A percentile compares a stretch with the other conserved stretches of the same genome.
These are phyloP conservation scores for Eulemur macaco DNA, from an alignment of 2,113 vertebrate genomes.

Conservation along the genomic window DNA sequence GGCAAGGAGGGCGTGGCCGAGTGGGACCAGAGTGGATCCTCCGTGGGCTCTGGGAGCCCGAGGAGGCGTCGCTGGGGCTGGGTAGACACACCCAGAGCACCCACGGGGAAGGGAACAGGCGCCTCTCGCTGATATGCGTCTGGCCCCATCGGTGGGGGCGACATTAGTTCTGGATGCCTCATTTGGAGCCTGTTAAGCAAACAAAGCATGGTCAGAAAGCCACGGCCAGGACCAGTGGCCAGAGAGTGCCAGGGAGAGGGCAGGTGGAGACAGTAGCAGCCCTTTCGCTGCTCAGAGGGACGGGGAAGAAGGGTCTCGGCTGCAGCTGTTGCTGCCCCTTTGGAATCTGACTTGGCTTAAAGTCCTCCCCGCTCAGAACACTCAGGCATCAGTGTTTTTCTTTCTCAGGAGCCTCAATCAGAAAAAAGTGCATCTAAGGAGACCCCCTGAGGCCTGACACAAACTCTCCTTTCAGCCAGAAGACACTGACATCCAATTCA, in stretches of 20 bases:
- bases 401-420: neutral
- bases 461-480: neutral
- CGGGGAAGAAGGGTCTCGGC: accelerated
- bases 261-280: accelerated
- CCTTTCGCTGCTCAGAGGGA: neutral
- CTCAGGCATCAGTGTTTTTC: neutral
- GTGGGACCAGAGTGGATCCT: accelerated
- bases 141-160: accelerated
- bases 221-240: accelerated
- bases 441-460: neutral
- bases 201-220: neutral
- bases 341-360: neutral
- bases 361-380: neutral
- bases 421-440: neutral
- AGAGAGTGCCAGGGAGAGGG: neutral
- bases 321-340: accelerated
- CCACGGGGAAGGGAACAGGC: accelerated
- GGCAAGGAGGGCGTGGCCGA: accelerated
- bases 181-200: neutral
- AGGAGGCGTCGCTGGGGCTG: accelerated
- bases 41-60: accelerated
- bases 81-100: accelerated
- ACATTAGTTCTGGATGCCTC: neutral
- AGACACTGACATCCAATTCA: neutral
- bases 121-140: neutral